phyloP scores from a whole-genome alignment of 92 coral and sea anemone species.

The Bergia sp. region DNA sequence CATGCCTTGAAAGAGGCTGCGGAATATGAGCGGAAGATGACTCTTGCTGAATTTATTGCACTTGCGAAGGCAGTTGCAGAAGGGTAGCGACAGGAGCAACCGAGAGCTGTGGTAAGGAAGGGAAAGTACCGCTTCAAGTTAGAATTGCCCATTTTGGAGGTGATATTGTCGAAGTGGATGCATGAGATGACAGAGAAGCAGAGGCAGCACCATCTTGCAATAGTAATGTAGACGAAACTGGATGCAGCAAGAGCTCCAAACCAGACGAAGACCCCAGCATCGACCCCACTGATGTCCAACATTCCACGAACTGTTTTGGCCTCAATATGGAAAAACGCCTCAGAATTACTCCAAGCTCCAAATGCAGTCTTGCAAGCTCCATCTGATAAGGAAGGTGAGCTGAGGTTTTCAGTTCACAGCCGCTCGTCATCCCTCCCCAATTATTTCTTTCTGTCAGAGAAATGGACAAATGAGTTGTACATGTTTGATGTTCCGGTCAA shows the following conservation, averaged over 20 bases:
- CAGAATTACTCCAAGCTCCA: slow-evolving; percentile 55
- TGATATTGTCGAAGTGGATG: slow-evolving; percentile 55
- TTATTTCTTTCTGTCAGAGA: slow-evolving; percentile 48
- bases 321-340: slow-evolving; percentile 65
- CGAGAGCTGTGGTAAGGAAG: slow-evolving; percentile 64
- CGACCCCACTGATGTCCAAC: slow-evolving; percentile 43
- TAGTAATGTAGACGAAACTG: slow-evolving; percentile 55
- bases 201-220: slow-evolving; percentile 40
- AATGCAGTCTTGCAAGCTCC: slow-evolving; percentile 50
- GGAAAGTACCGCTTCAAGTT: slow-evolving; percentile 68
- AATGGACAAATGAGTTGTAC: slow-evolving; percentile 51
- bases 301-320: slow-evolving; percentile 65
- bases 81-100: slow-evolving; percentile 58
- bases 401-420: slow-evolving; percentile 51
- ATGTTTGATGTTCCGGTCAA: slow-evolving; percentile 63
- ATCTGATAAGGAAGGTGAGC: slow-evolving; percentile 42
- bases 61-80: slow-evolving; percentile 60
- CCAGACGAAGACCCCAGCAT: slow-evolving; percentile 29
- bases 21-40: slow-evolving; percentile 52
- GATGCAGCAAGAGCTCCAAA: slow-evolving; percentile 53
- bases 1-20: slow-evolving; percentile 60
- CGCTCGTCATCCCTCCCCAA: slow-evolving; percentile 58
- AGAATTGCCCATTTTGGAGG: slow-evolving; percentile 52
- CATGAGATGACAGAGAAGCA: slow-evolving; percentile 52
- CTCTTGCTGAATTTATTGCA: slow-evolving; percentile 62